Percentiles rank a stretch among this genome's conserved stretches.
These are phyloP conservation scores for Nannospalax galili DNA, from an alignment of 2,113 vertebrate genomes.

Conservation along the genomic window DNA sequence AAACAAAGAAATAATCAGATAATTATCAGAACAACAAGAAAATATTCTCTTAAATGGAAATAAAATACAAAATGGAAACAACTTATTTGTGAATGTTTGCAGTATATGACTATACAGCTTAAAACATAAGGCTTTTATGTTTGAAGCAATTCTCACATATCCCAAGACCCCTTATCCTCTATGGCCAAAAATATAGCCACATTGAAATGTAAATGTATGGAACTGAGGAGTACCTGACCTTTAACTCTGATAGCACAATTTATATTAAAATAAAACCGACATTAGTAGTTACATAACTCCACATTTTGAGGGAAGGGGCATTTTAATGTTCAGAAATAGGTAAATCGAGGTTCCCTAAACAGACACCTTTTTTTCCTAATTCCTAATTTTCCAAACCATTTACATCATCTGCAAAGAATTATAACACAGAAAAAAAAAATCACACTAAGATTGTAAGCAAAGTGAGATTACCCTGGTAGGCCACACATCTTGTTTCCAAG, in stretches of 20 bases:
- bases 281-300: background rate
- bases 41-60: slow-evolving; percentile 1
- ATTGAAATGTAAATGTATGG: slow-evolving; percentile 30
- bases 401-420: slow-evolving; percentile 50
- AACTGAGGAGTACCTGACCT: slow-evolving; percentile 1
- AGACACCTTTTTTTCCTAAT: slow-evolving; percentile 6
- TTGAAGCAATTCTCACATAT: background rate
- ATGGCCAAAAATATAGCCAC: background rate
- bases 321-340: slow-evolving; percentile 41
- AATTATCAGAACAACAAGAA: background rate
- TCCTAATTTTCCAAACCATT: slow-evolving; percentile 61
- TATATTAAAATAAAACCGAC: slow-evolving; percentile 38
- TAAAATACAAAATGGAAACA: background rate
- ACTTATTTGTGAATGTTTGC: background rate
- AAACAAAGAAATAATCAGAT: slow-evolving; percentile 1
- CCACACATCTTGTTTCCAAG: slow-evolving; percentile 39
- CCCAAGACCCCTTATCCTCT: background rate
- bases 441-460: slow-evolving; percentile 44
- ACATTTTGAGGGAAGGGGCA: background rate
- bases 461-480: slow-evolving; percentile 45
- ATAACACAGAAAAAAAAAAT: slow-evolving; percentile 58
- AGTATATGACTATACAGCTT: background rate
- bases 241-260: slow-evolving; percentile 21
- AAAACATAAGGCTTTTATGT: background rate
- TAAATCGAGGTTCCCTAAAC: slow-evolving; percentile 17